These are phyloP conservation scores for Episyrphus balteatus DNA, from an alignment of 1,140 invertebrate genomes.

Conservation along the genomic window DNA sequence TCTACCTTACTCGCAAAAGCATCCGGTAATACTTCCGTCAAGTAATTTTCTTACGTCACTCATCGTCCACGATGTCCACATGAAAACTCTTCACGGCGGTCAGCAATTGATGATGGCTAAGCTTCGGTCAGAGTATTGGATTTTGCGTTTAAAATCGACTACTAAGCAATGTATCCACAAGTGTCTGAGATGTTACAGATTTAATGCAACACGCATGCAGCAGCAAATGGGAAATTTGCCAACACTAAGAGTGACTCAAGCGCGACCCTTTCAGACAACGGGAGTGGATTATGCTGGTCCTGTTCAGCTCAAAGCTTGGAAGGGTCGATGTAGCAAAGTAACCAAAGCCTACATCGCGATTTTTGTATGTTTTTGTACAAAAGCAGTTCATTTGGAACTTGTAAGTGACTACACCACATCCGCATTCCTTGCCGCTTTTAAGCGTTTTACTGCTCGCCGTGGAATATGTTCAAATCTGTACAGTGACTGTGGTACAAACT, in stretches of 20 bases:
- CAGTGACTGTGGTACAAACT: not conserved
- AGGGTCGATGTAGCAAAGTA: constrained; percentile 8
- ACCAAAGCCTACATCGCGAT: constrained; percentile 21
- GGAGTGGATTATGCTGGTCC: constrained; percentile 33
- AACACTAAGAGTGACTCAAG: not conserved
- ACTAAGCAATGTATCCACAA: not conserved
- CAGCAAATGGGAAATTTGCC: constrained; percentile 6
- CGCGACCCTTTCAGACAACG: constrained; percentile 13
- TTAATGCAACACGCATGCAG: not conserved
- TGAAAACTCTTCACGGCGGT: too few species aligned
- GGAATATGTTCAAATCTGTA: constrained; percentile 8
- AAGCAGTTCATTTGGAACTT: constrained; percentile 26
- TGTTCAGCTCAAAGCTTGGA: constrained; percentile 14
- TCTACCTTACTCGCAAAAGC: not conserved
- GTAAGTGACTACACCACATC: constrained; percentile 24
- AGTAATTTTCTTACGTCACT: too few species aligned
- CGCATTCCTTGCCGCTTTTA: constrained; percentile 27
- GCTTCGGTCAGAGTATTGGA: constrained; percentile 3
- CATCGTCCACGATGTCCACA: too few species aligned
- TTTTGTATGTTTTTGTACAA: constrained; percentile 17
- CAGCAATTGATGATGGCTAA: constrained; percentile 3
- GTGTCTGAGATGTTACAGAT: not conserved
- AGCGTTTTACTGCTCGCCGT: constrained; percentile 20
- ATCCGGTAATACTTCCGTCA: constrained; percentile 2
- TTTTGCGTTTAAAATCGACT: constrained; percentile 2